These are phyloP conservation scores for Dugesia japonica DNA, from an alignment of 2,888 invertebrate species.

Conservation along the genomic window DNA sequence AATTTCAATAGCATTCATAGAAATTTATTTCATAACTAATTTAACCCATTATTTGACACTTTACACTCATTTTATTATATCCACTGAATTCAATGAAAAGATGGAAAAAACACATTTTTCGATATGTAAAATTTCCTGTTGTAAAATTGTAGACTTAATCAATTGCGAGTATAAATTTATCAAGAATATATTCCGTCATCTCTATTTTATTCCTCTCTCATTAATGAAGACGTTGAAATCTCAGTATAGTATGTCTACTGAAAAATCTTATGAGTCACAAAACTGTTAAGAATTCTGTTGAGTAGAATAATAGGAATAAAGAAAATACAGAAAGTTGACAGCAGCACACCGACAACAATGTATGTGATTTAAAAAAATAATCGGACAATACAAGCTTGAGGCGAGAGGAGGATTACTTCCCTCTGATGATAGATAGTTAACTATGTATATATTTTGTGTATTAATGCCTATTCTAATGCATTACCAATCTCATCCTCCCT, in stretches of 20 bases:
- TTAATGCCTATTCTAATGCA: slow-evolving; percentile 10
- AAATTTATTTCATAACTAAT: neutral
- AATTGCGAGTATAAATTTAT: neutral
- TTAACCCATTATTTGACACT: neutral
- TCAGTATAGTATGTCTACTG: neutral
- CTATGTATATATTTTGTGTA: neutral
- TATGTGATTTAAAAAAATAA: neutral
- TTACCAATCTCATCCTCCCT: slow-evolving; percentile 13
- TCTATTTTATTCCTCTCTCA: neutral
- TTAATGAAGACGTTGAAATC: neutral
- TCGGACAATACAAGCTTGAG: slow-evolving; percentile 3
- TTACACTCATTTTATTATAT: neutral
- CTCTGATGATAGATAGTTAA: neutral
- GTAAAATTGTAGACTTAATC: neutral
- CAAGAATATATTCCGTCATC: slow-evolving; percentile 7
- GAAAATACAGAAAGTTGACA: neutral
- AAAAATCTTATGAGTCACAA: neutral
- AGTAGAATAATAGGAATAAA: neutral
- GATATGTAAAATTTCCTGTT: neutral
- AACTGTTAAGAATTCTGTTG: neutral
- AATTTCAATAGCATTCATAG: too few relatives aligned
- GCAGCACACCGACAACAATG: neutral
- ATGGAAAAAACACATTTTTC: neutral
- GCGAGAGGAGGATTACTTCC: slow-evolving; percentile 1
- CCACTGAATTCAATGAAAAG: too few relatives aligned